Evolutionary conservation across 1,140 invertebrate species (phyloP).

Genomic region (Drosophila lini): DNA sequence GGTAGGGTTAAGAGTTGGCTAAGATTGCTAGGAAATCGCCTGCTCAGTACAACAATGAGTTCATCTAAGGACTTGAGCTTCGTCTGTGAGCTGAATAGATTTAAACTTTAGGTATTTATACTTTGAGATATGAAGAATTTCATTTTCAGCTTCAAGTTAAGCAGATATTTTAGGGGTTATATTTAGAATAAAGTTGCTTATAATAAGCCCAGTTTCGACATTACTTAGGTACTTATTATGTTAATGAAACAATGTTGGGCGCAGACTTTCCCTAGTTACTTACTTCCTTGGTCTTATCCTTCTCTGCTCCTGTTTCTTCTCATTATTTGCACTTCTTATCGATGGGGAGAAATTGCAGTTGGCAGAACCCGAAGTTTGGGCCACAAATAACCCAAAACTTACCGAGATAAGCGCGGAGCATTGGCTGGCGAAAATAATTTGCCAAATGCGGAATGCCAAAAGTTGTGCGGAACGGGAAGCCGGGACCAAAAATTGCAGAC

Average conservation of each 20-base stretch:
- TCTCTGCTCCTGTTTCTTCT: background rate
- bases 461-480: slow-evolving; percentile 37
- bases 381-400: slow-evolving; percentile 68
- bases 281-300: background rate
- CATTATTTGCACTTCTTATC: slow-evolving; percentile 45
- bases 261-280: background rate
- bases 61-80: background rate
- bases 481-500: slow-evolving; percentile 49
- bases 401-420: slow-evolving; percentile 48
- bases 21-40: background rate
- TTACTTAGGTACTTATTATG: background rate
- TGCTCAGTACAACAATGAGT: slow-evolving; percentile 19
- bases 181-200: background rate
- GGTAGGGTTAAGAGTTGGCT: slow-evolving; percentile 26
- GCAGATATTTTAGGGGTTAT: background rate
- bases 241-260: slow-evolving; percentile 3
- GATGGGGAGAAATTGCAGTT: slow-evolving; percentile 37
- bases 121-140: background rate
- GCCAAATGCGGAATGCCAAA: slow-evolving; percentile 62
- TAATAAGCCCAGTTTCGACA: background rate
- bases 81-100: slow-evolving; percentile 1
- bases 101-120: background rate
- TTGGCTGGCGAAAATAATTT: slow-evolving; percentile 71
- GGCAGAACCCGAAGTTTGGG: slow-evolving; percentile 25
- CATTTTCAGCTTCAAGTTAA: background rate